Conservation (phyloP, 2,113 vertebrate genomes). For the Chaetorhynchus papuensis region DNA sequence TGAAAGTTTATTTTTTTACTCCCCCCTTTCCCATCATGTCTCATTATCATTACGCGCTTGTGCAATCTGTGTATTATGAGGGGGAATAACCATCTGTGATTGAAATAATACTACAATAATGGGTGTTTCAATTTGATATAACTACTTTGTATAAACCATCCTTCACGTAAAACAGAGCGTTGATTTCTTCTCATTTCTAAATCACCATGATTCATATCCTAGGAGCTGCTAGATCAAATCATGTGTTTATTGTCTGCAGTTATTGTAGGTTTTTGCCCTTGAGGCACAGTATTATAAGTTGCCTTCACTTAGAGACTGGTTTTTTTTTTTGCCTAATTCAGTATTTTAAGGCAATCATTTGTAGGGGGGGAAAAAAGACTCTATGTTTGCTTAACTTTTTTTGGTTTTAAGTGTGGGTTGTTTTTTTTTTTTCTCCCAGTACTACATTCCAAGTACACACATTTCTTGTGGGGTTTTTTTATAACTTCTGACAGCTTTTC, state of each 20-base stretch:
- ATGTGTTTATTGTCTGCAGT: not conserved
- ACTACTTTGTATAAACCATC: not conserved
- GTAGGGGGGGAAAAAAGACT: fast-evolving
- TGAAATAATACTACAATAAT: not conserved
- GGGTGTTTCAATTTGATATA: not conserved
- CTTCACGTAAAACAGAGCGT: not conserved
- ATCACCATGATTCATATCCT: not conserved
- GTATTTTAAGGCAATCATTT: not conserved
- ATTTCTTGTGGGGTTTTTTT: not conserved
- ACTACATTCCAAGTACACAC: not conserved
- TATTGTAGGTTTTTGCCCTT: not conserved
- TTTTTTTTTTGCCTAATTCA: not conserved
- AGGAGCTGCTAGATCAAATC: not conserved
- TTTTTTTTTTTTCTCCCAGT: not conserved
- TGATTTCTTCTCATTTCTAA: not conserved
- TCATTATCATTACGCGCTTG: not conserved
- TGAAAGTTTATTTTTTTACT: not conserved
- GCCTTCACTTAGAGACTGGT: not conserved
- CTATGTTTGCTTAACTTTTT: not conserved
- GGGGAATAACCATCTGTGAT: not conserved
- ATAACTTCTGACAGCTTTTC: not conserved
- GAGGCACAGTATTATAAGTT: not conserved
- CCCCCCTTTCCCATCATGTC: not conserved
- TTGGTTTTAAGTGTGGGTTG: not conserved
- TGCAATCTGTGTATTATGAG: not conserved